These are phyloP conservation scores for Hipposideros armiger DNA, from an alignment of 2,113 vertebrate genomes.

Conservation along the genomic window DNA sequence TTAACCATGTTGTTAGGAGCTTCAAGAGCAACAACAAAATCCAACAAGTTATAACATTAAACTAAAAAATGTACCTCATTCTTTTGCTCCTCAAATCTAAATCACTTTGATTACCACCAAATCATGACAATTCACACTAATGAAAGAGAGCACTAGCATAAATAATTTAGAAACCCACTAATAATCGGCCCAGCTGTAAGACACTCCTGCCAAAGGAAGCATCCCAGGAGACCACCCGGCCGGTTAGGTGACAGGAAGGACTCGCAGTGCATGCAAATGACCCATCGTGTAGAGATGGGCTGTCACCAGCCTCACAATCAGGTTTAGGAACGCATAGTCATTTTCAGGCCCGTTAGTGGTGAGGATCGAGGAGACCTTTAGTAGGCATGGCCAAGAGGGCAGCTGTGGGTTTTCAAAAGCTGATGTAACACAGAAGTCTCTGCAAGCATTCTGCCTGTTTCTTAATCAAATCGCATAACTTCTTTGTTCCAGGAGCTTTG, in stretches of 20 bases:
- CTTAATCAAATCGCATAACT: not conserved
- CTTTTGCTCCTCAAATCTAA: conserved; percentile 49
- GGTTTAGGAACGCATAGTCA: not conserved
- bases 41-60: not conserved
- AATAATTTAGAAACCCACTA: conserved; percentile 79
- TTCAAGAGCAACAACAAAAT: conserved; percentile 17
- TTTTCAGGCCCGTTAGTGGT: not conserved
- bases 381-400: not conserved
- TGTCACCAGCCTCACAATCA: not conserved
- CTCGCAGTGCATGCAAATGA: not conserved
- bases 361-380: not conserved
- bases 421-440: not conserved
- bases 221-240: not conserved
- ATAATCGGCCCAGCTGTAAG: conserved; percentile 75
- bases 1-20: not conserved
- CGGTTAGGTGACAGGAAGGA: not conserved
- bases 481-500: not conserved
- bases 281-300: not conserved
- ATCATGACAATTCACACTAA: conserved; percentile 65
- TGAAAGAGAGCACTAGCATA: conserved; percentile 63
- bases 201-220: conserved; percentile 58
- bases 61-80: conserved; percentile 27
- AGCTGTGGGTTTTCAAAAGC: not conserved
- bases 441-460: not conserved
- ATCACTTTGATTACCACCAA: conserved; percentile 67